phyloP scores from a whole-genome alignment of 1,140 invertebrate genomes.

The Drosophila lowei region DNA sequence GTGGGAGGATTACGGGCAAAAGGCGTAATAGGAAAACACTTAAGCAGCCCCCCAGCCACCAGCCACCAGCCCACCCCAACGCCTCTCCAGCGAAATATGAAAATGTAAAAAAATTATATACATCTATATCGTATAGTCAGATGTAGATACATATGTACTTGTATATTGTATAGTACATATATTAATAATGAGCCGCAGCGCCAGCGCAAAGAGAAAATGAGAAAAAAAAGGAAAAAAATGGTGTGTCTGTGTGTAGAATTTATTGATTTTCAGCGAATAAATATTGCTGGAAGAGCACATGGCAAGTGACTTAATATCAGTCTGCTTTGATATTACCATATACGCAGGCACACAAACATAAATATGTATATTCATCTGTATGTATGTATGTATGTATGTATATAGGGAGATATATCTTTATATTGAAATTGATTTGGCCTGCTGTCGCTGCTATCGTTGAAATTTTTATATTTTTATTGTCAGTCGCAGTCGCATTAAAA shows the following conservation, averaged over 20 bases:
- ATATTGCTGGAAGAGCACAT: constrained; percentile 58
- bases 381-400: constrained; percentile 6
- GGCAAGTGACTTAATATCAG: constrained; percentile 58
- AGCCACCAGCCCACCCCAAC: background rate
- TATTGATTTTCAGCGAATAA: constrained; percentile 67
- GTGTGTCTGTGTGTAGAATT: constrained; percentile 53
- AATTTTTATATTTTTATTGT: constrained; percentile 80
- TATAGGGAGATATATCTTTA: constrained; percentile 28
- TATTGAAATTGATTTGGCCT: constrained; percentile 76
- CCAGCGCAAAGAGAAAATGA: constrained; percentile 63
- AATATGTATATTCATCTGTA: background rate
- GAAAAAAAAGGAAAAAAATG: constrained; percentile 17
- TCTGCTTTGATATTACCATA: constrained; percentile 45
- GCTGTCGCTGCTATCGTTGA: constrained; percentile 76
- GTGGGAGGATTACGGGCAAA: constrained; percentile 39
- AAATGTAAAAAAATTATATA: constrained; percentile 75
- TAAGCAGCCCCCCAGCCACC: constrained; percentile 56
- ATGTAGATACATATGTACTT: constrained; percentile 29
- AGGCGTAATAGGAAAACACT: constrained; percentile 78
- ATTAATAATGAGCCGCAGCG: constrained; percentile 55
- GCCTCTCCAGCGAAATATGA: constrained; percentile 58
- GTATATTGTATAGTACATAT: constrained; percentile 6
- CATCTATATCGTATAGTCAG: constrained; percentile 29
- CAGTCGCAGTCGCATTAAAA: constrained; percentile 76
- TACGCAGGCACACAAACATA: constrained; percentile 31